Evolutionary conservation across 2,113 vertebrate genomes (phyloP).

Genomic region (Genyomyrus donnyi): DNA sequence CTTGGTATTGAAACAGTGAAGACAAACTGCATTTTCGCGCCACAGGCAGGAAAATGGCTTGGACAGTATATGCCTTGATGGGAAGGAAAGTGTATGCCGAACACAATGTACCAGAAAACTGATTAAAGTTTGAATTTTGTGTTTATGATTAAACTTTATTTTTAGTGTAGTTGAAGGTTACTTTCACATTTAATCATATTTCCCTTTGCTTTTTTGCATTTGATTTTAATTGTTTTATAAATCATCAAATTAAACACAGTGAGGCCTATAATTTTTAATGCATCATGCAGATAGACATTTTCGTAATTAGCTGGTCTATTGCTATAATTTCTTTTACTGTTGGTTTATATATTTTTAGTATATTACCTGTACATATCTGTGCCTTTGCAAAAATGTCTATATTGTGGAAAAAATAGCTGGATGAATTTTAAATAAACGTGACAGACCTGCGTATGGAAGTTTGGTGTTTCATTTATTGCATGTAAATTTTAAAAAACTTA

Average conservation of each 20-base stretch:
- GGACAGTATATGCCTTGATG: neutral
- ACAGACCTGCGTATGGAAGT: neutral
- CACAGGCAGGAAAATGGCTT: neutral
- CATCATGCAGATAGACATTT: neutral
- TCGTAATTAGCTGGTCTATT: neutral
- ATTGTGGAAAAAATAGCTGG: conserved; percentile 7
- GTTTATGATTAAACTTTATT: neutral
- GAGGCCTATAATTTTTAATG: neutral
- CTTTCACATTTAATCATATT: neutral
- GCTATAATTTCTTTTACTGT: conserved; percentile 14
- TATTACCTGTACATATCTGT: conserved; percentile 3
- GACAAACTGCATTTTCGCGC: neutral
- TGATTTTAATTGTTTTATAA: neutral
- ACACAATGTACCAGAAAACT: neutral
- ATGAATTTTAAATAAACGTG: conserved; percentile 10
- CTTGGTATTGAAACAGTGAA: neutral
- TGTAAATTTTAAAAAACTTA: neutral
- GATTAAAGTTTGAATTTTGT: neutral
- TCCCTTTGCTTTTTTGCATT: neutral
- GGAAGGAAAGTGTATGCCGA: neutral
- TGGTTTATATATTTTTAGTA: neutral
- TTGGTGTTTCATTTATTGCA: neutral
- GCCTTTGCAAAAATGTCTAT: conserved; percentile 12
- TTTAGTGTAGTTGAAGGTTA: neutral
- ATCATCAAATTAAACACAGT: neutral